Evolutionary conservation across 2,888 invertebrate genomes (phyloP), one percentile per base, ranked within the genome.

Genomic region (Nomada ferruginata): DNA sequence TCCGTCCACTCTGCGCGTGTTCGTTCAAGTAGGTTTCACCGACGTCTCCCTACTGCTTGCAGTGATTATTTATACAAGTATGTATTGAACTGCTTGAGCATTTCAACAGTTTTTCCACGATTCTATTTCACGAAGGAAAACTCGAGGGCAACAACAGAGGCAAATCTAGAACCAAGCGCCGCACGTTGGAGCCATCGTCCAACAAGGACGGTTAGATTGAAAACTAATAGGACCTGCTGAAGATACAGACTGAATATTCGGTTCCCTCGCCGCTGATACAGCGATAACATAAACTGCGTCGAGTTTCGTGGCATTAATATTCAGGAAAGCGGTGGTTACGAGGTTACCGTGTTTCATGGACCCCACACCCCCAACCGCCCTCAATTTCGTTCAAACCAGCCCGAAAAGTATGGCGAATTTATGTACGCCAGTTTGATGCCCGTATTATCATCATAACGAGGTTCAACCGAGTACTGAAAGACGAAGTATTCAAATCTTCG

Each of bases 371-470:
- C 26, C 47, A 0, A 0, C 59, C 59, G 5, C 18, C 53, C 60
- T 47, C 61, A 44, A 59, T 76, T 72, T 23, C 63, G 23, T 42
- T 52, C 20, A 13, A 47, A 15, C n/a, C 44, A 11, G 1, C 20
- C 1, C n/a, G 26, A 69, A 80, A 75, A 71, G 72, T 69, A 60
- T 29, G 60, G 42, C 20, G 36, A 60, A 52, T 72, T 65, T 47
- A 68, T 70, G 52, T 59, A 36, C 29, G 44, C 61, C 44, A 26
- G 52, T 63, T 65, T 20, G 76, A 64, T 59, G 29, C 47, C 11
- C 42, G 57, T 47, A 73, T 84, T 85, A 82, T 36, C 81, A 84
- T 84, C 71, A 73, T 79, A 73, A 84, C 75, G 78, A 53, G 20
- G 50, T 7, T 23, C 23, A 42, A 57, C 61, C 18, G 36, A 2